Evolutionary conservation across 2,888 invertebrate species (phyloP).

Genomic region (Heliothis peltigera): DNA sequence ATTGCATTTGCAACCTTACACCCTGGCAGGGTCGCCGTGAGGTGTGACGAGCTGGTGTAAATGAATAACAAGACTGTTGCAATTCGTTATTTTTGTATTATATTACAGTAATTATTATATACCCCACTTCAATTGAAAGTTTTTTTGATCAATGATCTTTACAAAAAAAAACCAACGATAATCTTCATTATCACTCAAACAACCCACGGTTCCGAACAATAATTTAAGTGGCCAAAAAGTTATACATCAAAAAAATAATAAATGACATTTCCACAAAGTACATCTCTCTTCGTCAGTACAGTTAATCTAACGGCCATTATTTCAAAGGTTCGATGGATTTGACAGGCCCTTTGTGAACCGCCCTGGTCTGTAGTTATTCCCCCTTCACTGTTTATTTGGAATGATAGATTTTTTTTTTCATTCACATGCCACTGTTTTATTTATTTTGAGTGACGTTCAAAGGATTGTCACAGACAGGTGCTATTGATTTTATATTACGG

Average conservation of each 20-base stretch:
- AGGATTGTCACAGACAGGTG: constrained; percentile 56
- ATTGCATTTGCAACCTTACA: too few species aligned
- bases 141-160: background rate
- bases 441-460: constrained; percentile 55
- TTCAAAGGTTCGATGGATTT: constrained; percentile 65
- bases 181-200: constrained; percentile 2
- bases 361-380: constrained; percentile 55
- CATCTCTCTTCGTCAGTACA: constrained; percentile 59
- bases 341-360: constrained; percentile 59
- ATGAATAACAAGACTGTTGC: too few species aligned
- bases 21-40: too few species aligned
- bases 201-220: constrained; percentile 19
- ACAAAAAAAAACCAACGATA: background rate
- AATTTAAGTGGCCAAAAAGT: constrained; percentile 41
- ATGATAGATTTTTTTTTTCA: constrained; percentile 55
- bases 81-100: too few species aligned
- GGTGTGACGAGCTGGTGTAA: too few species aligned
- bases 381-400: constrained; percentile 42
- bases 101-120: too few species aligned
- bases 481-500: constrained; percentile 49
- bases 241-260: constrained; percentile 49
- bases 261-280: constrained; percentile 57
- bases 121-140: too few species aligned
- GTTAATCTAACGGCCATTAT: constrained; percentile 63
- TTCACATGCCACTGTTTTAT: constrained; percentile 43